These are phyloP conservation scores for Cremastinae sp. DNA, from an alignment of 2,888 invertebrate species.

Conservation along the genomic window DNA sequence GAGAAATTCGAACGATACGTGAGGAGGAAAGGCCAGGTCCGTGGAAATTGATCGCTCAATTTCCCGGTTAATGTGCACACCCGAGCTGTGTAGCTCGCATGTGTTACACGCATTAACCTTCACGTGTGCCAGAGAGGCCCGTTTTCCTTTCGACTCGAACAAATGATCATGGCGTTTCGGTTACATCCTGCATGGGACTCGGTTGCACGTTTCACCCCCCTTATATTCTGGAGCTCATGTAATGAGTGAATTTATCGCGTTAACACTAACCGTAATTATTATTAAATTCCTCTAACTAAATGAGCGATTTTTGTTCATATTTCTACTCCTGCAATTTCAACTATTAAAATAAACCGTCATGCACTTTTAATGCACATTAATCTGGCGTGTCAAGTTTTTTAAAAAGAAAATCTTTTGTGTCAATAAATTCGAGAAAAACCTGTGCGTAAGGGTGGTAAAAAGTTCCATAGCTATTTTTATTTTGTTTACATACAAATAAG, in stretches of 20 bases:
- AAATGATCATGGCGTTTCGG: conserved; percentile 52
- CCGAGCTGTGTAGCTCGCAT: conserved; percentile 1
- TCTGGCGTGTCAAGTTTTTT: too few species aligned
- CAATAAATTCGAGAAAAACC: too few species aligned
- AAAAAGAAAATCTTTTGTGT: too few species aligned
- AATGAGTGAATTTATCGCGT: conserved; percentile 6
- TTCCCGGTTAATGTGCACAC: conserved; percentile 18
- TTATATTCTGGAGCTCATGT: conserved; percentile 16
- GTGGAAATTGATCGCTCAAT: conserved; percentile 49
- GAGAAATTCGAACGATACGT: conserved; percentile 22
- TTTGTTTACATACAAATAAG: too few species aligned
- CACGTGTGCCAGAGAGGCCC: conserved; percentile 14
- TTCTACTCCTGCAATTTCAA: too few species aligned
- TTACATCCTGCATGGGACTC: conserved; percentile 33
- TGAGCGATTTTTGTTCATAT: too few species aligned
- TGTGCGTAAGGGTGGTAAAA: too few species aligned
- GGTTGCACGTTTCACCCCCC: conserved; percentile 23
- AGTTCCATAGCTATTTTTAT: too few species aligned
- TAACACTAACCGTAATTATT: too few species aligned
- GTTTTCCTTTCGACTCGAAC: conserved; percentile 27
- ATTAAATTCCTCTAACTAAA: too few species aligned
- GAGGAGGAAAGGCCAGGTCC: conserved; percentile 1
- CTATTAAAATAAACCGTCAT: too few species aligned
- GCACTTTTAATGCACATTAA: too few species aligned
- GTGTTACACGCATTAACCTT: not conserved